Evolutionary conservation across 2,797 vertebrate genomes (phyloP).

Genomic region (Xenops minutus): DNA sequence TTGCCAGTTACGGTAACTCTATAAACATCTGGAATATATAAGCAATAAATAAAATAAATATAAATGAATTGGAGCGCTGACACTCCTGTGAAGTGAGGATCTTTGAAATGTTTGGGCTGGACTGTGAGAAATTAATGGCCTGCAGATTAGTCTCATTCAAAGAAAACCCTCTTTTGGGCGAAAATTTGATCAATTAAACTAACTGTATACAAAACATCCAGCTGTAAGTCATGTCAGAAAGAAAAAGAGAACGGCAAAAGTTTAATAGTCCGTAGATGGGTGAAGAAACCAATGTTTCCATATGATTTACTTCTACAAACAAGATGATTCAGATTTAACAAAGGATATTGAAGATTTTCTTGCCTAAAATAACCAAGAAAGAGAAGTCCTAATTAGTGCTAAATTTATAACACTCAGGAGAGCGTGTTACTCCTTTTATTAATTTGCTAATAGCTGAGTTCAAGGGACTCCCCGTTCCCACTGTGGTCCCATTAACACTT

Average conservation of each 20-base stretch:
- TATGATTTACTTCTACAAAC: conserved; percentile 36
- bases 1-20: neutral
- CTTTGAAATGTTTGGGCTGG: neutral
- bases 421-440: neutral
- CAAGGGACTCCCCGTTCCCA: conserved; percentile 6
- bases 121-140: neutral
- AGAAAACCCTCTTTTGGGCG: neutral
- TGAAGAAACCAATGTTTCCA: neutral
- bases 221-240: neutral
- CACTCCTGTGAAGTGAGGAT: neutral
- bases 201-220: neutral
- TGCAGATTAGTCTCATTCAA: neutral
- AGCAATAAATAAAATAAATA: neutral
- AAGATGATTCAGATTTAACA: conserved; percentile 33
- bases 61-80: neutral
- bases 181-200: neutral
- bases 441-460: conserved; percentile 30
- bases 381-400: conserved; percentile 40
- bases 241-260: neutral
- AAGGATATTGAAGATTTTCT: conserved; percentile 20
- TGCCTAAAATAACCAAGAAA: conserved; percentile 30
- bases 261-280: neutral
- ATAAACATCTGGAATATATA: neutral
- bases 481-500: conserved; percentile 23
- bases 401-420: conserved; percentile 42